Percentiles rank a stretch among this genome's conserved stretches.
phyloP scores from a whole-genome alignment of 1,140 invertebrate genomes.

The Bombyx mandarina region DNA sequence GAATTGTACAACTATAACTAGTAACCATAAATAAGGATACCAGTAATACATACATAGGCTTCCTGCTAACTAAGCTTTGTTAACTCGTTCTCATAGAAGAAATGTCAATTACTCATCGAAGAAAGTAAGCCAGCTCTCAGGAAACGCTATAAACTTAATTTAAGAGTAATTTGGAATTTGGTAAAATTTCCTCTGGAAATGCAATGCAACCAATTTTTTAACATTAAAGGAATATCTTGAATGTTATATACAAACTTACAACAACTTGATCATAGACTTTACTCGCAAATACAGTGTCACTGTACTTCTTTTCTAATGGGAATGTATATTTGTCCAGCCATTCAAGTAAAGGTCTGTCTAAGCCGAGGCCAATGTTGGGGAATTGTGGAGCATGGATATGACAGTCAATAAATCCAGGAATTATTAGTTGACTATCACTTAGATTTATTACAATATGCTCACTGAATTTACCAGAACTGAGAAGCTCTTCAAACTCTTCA shows the following conservation, averaged over 20 bases:
- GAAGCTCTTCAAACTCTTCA: constrained; percentile 26
- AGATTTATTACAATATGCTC: constrained; percentile 48
- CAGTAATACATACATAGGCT: no score
- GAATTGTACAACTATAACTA: no score
- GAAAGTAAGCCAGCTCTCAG: no score
- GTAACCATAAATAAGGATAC: no score
- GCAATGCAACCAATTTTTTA: no score
- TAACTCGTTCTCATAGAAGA: no score
- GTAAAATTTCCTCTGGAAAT: no score
- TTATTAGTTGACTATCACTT: constrained; percentile 77
- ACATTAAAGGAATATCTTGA: no score
- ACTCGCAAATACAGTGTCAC: constrained; percentile 78
- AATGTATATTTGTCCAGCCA: constrained; percentile 93
- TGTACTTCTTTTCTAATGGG: constrained; percentile 83
- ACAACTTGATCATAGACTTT: constrained; percentile 84
- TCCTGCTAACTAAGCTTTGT: no score
- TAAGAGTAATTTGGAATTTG: no score
- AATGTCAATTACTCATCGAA: no score
- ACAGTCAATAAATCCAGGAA: constrained; percentile 90
- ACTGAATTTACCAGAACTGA: constrained; percentile 19
- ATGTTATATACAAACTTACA: constrained; percentile 70
- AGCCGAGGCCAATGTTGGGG: constrained; percentile 85
- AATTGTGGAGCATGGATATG: constrained; percentile 93
- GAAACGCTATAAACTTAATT: no score
- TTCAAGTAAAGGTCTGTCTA: constrained; percentile 83